phyloP scores from a whole-genome alignment of 2,113 vertebrate genomes.

The Romanogobio albipinnatus region DNA sequence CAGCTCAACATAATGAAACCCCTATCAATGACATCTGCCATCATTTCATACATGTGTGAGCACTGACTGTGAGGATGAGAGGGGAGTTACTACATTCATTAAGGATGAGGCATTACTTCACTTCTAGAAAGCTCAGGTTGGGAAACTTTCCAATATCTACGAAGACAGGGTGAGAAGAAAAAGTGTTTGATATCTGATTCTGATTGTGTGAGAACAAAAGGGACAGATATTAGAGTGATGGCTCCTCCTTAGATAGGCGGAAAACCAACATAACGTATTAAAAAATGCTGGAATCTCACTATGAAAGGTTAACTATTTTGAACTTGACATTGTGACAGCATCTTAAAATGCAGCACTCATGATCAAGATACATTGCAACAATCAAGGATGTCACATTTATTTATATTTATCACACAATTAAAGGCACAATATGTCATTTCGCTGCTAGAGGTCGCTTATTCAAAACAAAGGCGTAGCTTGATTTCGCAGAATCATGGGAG shows the following conservation, averaged over 20 bases:
- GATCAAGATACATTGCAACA: background rate
- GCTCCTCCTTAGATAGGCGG: no score
- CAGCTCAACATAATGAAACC: conserved; percentile 32
- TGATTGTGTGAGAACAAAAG: background rate
- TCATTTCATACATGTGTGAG: conserved; percentile 14
- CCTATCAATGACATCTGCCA: conserved; percentile 27
- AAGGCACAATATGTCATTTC: background rate
- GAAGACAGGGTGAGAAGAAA: background rate
- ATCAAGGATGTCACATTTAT: background rate
- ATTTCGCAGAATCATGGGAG: no score
- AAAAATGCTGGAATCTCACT: background rate
- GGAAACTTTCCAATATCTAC: background rate
- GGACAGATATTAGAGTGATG: background rate
- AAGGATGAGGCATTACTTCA: conserved; percentile 6
- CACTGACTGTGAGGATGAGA: conserved; percentile 10
- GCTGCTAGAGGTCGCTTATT: no score
- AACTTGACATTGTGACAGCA: background rate
- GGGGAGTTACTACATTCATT: background rate
- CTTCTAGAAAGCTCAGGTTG: background rate
- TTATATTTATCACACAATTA: background rate
- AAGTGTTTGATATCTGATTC: background rate
- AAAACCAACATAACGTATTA: background rate
- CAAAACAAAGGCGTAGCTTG: no score
- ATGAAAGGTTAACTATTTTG: background rate
- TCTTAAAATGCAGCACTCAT: background rate